Base-by-base conservation (phyloP, 2,888 invertebrate species). In the Merodon equestris region DNA sequence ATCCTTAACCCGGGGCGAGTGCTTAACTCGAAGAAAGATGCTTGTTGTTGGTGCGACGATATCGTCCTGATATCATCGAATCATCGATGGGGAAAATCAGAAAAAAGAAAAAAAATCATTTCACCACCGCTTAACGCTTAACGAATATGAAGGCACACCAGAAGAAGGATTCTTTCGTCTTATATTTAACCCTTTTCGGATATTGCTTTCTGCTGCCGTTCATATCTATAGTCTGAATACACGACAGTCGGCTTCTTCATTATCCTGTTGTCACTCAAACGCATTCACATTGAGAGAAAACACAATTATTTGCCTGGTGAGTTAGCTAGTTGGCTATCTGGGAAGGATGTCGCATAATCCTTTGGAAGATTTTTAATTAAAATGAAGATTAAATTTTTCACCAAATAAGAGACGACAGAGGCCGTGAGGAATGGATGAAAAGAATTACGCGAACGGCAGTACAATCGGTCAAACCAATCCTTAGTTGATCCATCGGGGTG, bases 201-300 rank as follows among this genome's bases (percentile, higher is more conserved):
- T 68, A 79, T 79, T 79, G 79, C 74, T 79, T 74, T 79, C 58
- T 50, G 58, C 61, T 68, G 45, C 64, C 68, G 40, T 74, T 68
- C 12, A 64, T 57, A 63, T 73, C 77, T 58, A 58, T 40, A 44
- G 40, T 19, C 51, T 54, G 34, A n/a, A 45, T 18, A 14, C 67
- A 36, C 40, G 18, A 14, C 36, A 38, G 15, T 12, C 45, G 36
- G n/a, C n/a, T n/a, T n/a, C 9, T 27, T 48, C 47, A 63, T 74
- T 79, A 74, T 74, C 74, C 68, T 63, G 79, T 79, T 79, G 74
- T 79, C 79, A 79, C 68, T 79, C 79, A 79, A 70, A 79, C 60
- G 79, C 74, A 79, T 74, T 79, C 79, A 74, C 63, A 68, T 68
- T 64, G 63, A 45, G n/a, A n/a, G 54, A 70, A 58, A 60, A 64